A percentile compares a stretch with the other conserved stretches of the same genome.
These are phyloP conservation scores for Smithornis capensis DNA, from an alignment of 2,113 vertebrate species.

Conservation along the genomic window DNA sequence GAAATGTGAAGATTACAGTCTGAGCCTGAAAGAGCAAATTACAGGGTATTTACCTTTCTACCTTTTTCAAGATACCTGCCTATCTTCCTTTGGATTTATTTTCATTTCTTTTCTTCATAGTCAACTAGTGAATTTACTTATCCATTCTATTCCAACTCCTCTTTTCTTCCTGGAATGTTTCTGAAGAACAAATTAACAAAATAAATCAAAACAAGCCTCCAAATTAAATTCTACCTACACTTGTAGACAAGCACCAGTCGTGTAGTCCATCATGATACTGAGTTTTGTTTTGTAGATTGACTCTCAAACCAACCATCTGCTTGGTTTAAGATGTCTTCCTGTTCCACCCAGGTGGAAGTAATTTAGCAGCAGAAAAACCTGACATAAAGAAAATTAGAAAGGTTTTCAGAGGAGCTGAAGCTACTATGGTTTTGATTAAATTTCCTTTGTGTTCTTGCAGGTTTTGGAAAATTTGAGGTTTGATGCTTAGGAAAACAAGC, in stretches of 20 bases:
- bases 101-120: background rate
- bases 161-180: background rate
- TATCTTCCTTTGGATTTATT: background rate
- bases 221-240: background rate
- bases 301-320: background rate
- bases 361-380: background rate
- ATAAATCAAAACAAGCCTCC: background rate
- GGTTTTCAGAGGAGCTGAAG: background rate
- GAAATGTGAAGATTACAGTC: background rate
- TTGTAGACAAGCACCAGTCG: background rate
- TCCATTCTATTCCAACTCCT: background rate
- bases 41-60: background rate
- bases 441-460: background rate
- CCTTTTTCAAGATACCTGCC: background rate
- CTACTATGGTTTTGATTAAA: background rate
- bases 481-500: background rate
- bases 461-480: background rate
- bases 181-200: background rate
- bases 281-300: background rate
- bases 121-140: background rate
- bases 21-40: background rate
- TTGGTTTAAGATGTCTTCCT: background rate
- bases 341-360: background rate
- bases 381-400: background rate
- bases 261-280: background rate